Conservation (phyloP, 2,888 invertebrate species). For the Microctonus aethiopoides region DNA sequence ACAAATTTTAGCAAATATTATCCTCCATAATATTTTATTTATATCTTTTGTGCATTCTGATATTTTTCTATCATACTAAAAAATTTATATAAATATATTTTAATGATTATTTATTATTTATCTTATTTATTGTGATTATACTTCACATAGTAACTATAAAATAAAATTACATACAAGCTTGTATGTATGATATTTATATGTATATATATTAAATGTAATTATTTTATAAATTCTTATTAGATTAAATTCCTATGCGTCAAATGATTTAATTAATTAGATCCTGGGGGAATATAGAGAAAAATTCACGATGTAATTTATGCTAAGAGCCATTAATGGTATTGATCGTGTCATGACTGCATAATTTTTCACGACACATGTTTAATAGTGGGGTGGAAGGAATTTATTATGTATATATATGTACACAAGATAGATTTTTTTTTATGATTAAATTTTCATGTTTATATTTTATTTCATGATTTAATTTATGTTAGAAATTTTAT, state of each 20-base stretch:
- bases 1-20: background rate
- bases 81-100: background rate
- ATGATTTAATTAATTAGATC: conserved; percentile 5
- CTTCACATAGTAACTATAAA: no score
- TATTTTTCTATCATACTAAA: background rate
- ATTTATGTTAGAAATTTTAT: no score
- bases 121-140: no score
- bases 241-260: background rate
- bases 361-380: background rate
- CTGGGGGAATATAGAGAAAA: background rate
- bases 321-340: conserved; percentile 5
- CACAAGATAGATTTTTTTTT: no score
- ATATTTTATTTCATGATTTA: no score
- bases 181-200: no score
- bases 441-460: no score
- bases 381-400: no score
- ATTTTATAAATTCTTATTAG: background rate
- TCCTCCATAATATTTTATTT: background rate
- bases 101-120: background rate
- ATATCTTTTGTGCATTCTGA: background rate
- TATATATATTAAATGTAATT: background rate
- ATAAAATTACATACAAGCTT: no score
- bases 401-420: no score
- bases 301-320: conserved; percentile 11
- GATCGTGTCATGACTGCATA: conserved; percentile 3